A percentile compares a stretch with the other conserved stretches of the same genome.
phyloP scores from a whole-genome alignment of 2,888 invertebrate genomes.

The Acanthosoma haemorrhoidale region DNA sequence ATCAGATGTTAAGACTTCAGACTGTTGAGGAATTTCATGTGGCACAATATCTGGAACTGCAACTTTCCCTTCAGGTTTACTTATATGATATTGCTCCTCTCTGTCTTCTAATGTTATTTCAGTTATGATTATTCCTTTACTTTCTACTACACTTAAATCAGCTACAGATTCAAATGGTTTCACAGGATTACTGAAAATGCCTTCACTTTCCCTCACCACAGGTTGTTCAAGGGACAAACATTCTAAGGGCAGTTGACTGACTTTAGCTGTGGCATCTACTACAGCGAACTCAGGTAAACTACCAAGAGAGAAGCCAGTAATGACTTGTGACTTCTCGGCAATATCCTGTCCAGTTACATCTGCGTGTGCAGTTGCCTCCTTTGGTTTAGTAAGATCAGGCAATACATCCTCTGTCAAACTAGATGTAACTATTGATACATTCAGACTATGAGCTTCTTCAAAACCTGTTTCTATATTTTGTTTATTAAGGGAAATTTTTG shows the following conservation, averaged over 20 bases:
- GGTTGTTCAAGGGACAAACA: slow-evolving; percentile 42
- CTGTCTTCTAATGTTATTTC: slow-evolving; percentile 42
- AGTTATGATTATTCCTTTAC: slow-evolving; percentile 41
- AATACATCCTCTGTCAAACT: slow-evolving; percentile 41
- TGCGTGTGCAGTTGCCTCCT: slow-evolving; percentile 38
- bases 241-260: slow-evolving; percentile 41
- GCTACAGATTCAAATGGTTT: slow-evolving; percentile 40
- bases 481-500: slow-evolving; percentile 36
- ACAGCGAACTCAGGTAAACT: slow-evolving; percentile 36
- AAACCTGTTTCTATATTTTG: slow-evolving; percentile 41
- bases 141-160: slow-evolving; percentile 42
- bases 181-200: slow-evolving; percentile 38
- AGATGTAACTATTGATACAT: slow-evolving; percentile 40
- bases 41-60: slow-evolving; percentile 53
- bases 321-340: slow-evolving; percentile 39
- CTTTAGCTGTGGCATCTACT: slow-evolving; percentile 38
- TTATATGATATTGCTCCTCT: slow-evolving; percentile 42
- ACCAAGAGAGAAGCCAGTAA: slow-evolving; percentile 31
- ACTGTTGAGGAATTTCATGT: slow-evolving; percentile 43
- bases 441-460: slow-evolving; percentile 42
- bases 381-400: slow-evolving; percentile 35
- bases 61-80: slow-evolving; percentile 47
- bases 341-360: slow-evolving; percentile 45
- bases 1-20: slow-evolving; percentile 46
- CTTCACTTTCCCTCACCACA: slow-evolving; percentile 43